Base-by-base conservation (phyloP, 2,113 vertebrate species). In the Odobenus rosmarus region DNA sequence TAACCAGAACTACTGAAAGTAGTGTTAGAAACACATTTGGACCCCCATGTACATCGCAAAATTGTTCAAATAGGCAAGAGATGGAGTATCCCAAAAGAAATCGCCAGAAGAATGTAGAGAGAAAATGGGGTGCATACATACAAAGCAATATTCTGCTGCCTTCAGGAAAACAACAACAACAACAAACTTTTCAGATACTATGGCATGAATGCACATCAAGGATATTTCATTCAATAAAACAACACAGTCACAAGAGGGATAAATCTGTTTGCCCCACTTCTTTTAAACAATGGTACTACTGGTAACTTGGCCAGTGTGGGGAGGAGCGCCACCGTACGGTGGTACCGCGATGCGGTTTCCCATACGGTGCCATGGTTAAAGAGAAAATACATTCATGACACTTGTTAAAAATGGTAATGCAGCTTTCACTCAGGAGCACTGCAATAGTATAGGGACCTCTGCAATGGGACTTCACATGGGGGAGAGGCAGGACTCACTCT, bases 251-350 rank as follows among this genome's bases (percentile, higher is more conserved):
- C 62, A 67, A 12, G 31, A 67, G 33, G 3, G 62, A 64, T 15
- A 6, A 67, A 67, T 67, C n/a, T 9, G n/a, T 23, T 21, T 5
- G n/a, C 18, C 19, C 19, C n/a, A 71, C 69, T 21, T 67, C 33
- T 5, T 36, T 36, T 5, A 36, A 12, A 12, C 19, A 1, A 71
- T 12, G 21, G 4, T 39, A n/a, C 69, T 11, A 39, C 4, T 5
- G 4, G 69, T 12, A 21, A 8, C 19, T 5, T 39, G 1, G 9
- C 69, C n/a, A 23, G 4, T 10, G 2, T 10, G 4, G 21, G 9
- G 21, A 12, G 23, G 0, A 4, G 19, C 0, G 4, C 5, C 19
- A 36, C 9, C 4, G 21, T 2, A 5, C 1, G 21, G 19, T 12
- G 9, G 69, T 39, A 36, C 19, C 10, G 4, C 9, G 10, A 23